These are phyloP conservation scores for Amphiprion percula DNA, from an alignment of 2,113 vertebrate species.

Conservation along the genomic window DNA sequence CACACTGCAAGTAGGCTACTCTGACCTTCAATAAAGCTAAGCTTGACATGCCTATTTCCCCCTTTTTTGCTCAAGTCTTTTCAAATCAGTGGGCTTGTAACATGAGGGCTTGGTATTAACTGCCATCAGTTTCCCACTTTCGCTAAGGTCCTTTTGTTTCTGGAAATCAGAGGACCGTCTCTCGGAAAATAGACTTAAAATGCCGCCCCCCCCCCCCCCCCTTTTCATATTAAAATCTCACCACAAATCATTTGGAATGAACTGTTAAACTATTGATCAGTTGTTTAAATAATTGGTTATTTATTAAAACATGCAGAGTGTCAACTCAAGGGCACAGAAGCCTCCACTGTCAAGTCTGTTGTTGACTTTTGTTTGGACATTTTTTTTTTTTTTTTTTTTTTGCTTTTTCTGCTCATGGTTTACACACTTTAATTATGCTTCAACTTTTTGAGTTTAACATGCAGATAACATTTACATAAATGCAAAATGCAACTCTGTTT, in stretches of 20 bases:
- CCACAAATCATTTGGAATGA: not conserved
- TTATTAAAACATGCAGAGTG: not conserved
- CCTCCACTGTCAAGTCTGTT: not conserved
- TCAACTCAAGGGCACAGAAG: not conserved
- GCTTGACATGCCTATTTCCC: constrained; percentile 78
- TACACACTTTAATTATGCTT: not conserved
- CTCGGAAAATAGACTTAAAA: not conserved
- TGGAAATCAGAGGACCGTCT: not conserved
- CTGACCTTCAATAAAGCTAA: constrained; percentile 86
- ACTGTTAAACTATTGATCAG: not conserved
- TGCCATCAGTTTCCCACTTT: constrained; percentile 51
- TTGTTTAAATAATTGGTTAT: not conserved
- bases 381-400: no score
- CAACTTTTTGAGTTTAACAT: constrained; percentile 7
- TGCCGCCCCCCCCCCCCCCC: not conserved
- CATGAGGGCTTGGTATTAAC: constrained; percentile 62
- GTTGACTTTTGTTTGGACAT: not conserved
- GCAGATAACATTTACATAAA: constrained; percentile 8
- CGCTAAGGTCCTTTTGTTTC: constrained; percentile 39
- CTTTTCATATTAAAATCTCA: not conserved
- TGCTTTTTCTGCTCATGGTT: not conserved
- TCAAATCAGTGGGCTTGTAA: constrained; percentile 62
- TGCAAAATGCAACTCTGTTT: not conserved
- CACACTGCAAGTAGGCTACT: constrained; percentile 86
- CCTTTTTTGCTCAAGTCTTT: constrained; percentile 71